Evolutionary conservation across 2,888 invertebrate genomes (phyloP).

Genomic region (Hylaea fasciaria): DNA sequence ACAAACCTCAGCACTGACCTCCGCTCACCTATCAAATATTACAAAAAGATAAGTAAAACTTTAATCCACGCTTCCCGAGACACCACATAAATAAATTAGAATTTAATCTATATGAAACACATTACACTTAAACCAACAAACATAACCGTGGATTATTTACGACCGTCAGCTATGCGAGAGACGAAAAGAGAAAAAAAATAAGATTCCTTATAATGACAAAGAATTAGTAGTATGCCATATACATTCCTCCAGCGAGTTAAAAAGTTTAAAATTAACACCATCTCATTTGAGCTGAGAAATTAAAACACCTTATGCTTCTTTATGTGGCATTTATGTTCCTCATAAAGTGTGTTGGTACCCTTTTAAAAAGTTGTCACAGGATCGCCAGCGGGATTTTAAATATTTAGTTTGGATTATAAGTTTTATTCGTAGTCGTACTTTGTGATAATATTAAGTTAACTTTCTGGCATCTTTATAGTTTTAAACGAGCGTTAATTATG

Average conservation of each 20-base stretch:
- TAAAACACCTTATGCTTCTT: slow-evolving; percentile 81
- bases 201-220: slow-evolving; percentile 75
- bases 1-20: slow-evolving; percentile 41
- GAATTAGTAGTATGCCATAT: slow-evolving; percentile 69
- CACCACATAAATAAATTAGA: slow-evolving; percentile 69
- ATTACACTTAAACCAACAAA: slow-evolving; percentile 79
- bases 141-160: slow-evolving; percentile 75
- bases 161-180: slow-evolving; percentile 62
- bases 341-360: slow-evolving; percentile 74
- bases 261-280: slow-evolving; percentile 74
- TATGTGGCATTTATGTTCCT: slow-evolving; percentile 81
- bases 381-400: slow-evolving; percentile 49
- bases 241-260: slow-evolving; percentile 63
- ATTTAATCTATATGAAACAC: slow-evolving; percentile 75
- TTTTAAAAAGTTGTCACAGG: slow-evolving; percentile 71
- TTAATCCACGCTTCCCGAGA: slow-evolving; percentile 51
- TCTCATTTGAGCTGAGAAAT: slow-evolving; percentile 79
- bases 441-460: slow-evolving; percentile 4
- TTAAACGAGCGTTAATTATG: background rate
- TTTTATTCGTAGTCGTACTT: slow-evolving; percentile 13
- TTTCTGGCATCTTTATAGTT: background rate
- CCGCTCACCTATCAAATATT: slow-evolving; percentile 43
- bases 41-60: slow-evolving; percentile 48
- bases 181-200: slow-evolving; percentile 52
- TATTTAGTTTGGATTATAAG: slow-evolving; percentile 31